These are phyloP conservation scores for Parnassius smintheus DNA, from an alignment of 2,888 invertebrate species.

Conservation along the genomic window DNA sequence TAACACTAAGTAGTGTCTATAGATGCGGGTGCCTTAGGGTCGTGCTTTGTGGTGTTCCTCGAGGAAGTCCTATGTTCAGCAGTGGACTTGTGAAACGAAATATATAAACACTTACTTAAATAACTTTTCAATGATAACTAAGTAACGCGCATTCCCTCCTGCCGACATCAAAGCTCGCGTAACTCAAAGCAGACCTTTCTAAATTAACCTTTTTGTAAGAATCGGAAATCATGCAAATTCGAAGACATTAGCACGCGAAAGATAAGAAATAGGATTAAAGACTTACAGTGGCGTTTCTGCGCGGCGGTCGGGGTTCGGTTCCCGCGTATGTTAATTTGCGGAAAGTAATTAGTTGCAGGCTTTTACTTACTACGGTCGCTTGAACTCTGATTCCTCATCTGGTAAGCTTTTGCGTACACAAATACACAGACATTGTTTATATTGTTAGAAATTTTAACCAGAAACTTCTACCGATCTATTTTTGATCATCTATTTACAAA, in stretches of 20 bases:
- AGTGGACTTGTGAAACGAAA: too few relatives aligned
- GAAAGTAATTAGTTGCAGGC: slow-evolving; percentile 55
- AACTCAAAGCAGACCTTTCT: slow-evolving; percentile 22
- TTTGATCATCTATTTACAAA: too few relatives aligned
- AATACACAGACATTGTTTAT: neutral
- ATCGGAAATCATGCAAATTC: slow-evolving; percentile 66
- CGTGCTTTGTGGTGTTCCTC: too few relatives aligned
- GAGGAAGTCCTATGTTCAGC: too few relatives aligned
- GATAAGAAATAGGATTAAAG: slow-evolving; percentile 76
- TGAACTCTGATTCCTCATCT: slow-evolving; percentile 15
- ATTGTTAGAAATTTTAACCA: neutral
- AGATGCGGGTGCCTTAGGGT: too few relatives aligned
- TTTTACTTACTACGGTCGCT: slow-evolving; percentile 28
- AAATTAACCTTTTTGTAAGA: slow-evolving; percentile 50
- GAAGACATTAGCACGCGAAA: slow-evolving; percentile 71
- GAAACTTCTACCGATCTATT: too few relatives aligned
- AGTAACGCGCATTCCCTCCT: too few relatives aligned
- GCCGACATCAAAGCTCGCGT: slow-evolving; percentile 2
- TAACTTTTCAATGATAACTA: too few relatives aligned
- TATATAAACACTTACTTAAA: too few relatives aligned
- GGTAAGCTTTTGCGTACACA: neutral
- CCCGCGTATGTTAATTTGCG: slow-evolving; percentile 53
- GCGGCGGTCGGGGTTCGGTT: slow-evolving; percentile 23
- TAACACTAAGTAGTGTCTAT: too few relatives aligned
- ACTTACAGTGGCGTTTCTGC: slow-evolving; percentile 44